A percentile compares a stretch with the other conserved stretches of the same genome.
Evolutionary conservation across 1,140 invertebrate genomes (phyloP).

Genomic region (Pectinophora gossypiella): DNA sequence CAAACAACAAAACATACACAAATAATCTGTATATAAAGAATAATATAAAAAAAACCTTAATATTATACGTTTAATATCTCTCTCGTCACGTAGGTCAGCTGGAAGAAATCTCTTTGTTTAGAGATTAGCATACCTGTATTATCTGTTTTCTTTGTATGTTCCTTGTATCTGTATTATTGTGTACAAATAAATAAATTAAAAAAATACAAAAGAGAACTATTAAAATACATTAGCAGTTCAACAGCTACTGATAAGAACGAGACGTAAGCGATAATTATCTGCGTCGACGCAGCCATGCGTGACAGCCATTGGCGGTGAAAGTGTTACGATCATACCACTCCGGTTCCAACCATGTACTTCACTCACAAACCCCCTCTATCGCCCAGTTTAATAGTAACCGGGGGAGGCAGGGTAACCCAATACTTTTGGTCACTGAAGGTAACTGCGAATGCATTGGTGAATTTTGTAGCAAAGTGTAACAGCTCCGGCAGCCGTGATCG

Average conservation of each 20-base stretch:
- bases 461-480: background rate
- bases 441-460: background rate
- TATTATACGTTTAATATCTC: no score
- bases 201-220: no score
- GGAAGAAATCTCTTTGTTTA: no score
- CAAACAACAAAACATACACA: no score
- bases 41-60: no score
- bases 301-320: background rate
- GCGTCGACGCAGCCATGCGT: background rate
- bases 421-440: background rate
- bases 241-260: background rate
- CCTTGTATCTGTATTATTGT: no score
- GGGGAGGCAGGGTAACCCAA: background rate
- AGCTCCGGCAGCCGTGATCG: conserved; percentile 3
- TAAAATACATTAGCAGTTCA: no score
- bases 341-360: background rate
- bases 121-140: no score
- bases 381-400: background rate
- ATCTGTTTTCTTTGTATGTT: no score
- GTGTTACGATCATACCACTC: background rate
- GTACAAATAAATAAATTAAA: no score
- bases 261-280: background rate
- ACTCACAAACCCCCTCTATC: background rate
- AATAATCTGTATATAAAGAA: no score
- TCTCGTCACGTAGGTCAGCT: no score